Evolutionary conservation across 2,113 vertebrate species (phyloP).

Genomic region (Peromyscus maniculatus): DNA sequence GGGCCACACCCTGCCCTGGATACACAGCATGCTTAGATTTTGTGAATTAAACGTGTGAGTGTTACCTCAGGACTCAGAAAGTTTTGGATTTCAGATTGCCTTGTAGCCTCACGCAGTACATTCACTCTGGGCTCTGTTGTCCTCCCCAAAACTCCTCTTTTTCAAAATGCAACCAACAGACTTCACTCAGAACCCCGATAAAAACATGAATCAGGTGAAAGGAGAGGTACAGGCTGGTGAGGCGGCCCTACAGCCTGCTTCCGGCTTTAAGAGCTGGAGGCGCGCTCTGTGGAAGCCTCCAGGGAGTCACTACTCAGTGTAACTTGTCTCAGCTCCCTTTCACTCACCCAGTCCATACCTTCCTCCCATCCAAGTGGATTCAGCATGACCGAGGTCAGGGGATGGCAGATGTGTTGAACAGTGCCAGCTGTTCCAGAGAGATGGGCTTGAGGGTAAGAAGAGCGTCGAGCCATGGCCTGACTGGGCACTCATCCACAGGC

Average conservation of each 20-base stretch:
- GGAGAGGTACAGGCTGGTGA: no score
- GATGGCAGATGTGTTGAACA: no score
- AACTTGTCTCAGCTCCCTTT: background rate
- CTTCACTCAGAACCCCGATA: background rate
- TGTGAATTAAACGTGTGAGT: background rate
- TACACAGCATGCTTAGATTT: background rate
- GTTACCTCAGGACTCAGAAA: background rate
- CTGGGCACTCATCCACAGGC: background rate
- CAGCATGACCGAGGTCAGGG: background rate
- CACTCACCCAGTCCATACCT: background rate
- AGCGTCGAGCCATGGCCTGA: background rate
- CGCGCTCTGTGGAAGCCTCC: fast-evolving
- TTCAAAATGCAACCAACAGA: background rate
- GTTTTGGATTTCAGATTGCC: background rate
- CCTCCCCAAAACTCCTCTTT: background rate
- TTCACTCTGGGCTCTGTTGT: background rate
- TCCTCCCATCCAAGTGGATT: background rate
- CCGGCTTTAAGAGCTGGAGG: background rate
- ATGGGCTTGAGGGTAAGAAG: background rate
- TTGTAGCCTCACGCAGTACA: fast-evolving
- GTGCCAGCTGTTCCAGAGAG: background rate
- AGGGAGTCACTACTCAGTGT: fast-evolving
- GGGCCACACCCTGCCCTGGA: no score
- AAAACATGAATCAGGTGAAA: fast-evolving
- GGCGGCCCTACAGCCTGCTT: background rate